Conservation (phyloP, 1,140 invertebrate genomes). For the Cylas formicarius region DNA sequence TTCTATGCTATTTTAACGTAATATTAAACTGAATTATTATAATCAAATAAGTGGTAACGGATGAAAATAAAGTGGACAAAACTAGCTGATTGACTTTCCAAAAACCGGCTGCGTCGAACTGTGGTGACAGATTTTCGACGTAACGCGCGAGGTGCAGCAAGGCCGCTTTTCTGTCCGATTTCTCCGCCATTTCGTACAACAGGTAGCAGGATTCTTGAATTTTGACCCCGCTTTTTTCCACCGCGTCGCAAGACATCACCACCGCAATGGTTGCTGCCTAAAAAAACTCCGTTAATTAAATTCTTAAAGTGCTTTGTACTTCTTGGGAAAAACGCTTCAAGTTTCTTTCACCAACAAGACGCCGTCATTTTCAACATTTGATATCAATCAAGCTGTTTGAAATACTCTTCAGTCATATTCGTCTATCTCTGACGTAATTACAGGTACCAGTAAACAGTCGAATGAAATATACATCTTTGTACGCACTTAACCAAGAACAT, state of each 20-base stretch:
- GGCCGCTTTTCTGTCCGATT: background rate
- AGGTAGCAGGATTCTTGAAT: slow-evolving; percentile 10
- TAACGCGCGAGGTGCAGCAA: slow-evolving; percentile 5
- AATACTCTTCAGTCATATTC: too few relatives aligned
- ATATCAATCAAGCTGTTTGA: too few relatives aligned
- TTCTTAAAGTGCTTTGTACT: too few relatives aligned
- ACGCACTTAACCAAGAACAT: too few relatives aligned
- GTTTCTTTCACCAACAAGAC: too few relatives aligned
- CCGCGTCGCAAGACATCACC: slow-evolving; percentile 13
- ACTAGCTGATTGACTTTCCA: slow-evolving; percentile 11
- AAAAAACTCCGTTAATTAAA: too few relatives aligned
- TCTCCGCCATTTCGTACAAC: slow-evolving; percentile 7
- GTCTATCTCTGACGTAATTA: too few relatives aligned
- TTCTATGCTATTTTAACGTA: too few relatives aligned
- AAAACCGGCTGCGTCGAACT: slow-evolving; percentile 16
- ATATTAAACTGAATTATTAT: slow-evolving; percentile 19
- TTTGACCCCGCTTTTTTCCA: slow-evolving; percentile 2
- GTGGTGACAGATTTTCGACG: slow-evolving; percentile 8
- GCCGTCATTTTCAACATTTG: too few relatives aligned
- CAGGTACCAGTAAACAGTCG: too few relatives aligned
- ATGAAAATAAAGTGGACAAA: slow-evolving; percentile 14
- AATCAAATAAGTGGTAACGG: slow-evolving; percentile 16
- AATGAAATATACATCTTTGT: too few relatives aligned
- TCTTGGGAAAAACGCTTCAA: too few relatives aligned
- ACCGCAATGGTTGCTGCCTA: slow-evolving; percentile 7